A percentile compares a stretch with the other conserved stretches of the same genome.
phyloP scores from a whole-genome alignment of 2,113 vertebrate species.

The Apaloderma vittatum region DNA sequence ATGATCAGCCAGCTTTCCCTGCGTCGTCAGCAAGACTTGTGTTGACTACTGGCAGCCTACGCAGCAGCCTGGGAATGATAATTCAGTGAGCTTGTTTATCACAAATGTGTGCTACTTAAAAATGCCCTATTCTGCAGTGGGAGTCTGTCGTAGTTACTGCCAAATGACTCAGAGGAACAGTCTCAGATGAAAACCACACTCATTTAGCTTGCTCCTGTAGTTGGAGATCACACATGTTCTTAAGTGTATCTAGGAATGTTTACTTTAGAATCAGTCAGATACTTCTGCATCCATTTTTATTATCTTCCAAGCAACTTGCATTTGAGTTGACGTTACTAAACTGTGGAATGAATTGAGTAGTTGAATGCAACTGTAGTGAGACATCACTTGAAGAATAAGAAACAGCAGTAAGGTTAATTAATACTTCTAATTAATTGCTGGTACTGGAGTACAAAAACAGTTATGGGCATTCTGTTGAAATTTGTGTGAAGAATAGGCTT shows the following conservation, averaged over 20 bases:
- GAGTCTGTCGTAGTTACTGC: conserved; percentile 24
- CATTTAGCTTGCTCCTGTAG: background rate
- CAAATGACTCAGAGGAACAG: conserved; percentile 18
- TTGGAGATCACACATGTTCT: background rate
- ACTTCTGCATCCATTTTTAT: background rate
- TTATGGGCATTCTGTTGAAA: background rate
- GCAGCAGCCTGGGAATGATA: background rate
- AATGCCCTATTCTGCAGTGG: background rate
- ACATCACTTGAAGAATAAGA: background rate
- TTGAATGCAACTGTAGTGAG: background rate
- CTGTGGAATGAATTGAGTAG: background rate
- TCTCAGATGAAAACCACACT: conserved; percentile 9
- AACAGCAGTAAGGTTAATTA: background rate
- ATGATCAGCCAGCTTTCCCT: background rate
- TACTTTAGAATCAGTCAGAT: background rate
- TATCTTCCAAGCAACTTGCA: background rate
- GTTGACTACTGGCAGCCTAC: background rate
- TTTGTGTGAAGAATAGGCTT: background rate
- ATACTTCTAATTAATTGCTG: background rate
- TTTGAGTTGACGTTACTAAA: background rate
- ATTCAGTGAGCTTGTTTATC: conserved; percentile 23
- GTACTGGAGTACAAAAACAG: background rate
- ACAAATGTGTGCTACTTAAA: conserved; percentile 32
- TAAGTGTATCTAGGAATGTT: background rate
- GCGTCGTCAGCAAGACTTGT: background rate